Evolutionary conservation across 2,113 vertebrate genomes (phyloP), one percentile per base, ranked within the genome.

Genomic region (Laticauda laticaudata): DNA sequence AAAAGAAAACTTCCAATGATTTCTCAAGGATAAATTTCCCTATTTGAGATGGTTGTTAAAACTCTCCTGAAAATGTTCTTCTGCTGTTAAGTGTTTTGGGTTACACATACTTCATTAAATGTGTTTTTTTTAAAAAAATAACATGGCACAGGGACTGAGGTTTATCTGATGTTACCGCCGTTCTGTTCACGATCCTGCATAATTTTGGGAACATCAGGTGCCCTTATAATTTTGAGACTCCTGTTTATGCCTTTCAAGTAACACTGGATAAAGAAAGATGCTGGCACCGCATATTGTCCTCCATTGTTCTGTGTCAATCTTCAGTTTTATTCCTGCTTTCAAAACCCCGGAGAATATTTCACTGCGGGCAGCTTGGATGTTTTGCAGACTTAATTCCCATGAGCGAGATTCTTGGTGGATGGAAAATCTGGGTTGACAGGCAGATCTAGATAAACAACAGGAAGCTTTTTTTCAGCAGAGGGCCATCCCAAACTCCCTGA

Each of bases 311-410:
- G 39, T 92, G 8, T 54, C 91, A 0, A 59, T 94, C 23, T 93
- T 90, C 48, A 0, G 0, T 15, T 92, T 93, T 14, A 10, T 95
- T 69, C 57, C 29, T n/a, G 45, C 24, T 59, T 51, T 86, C 91
- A 87, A 11, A 10, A 26, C 94, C 93, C 26, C 94, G n/a, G 69
- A 18, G 64, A 26, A 11, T 87, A 48, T 90, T 96, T 96, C 29
- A 57, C 89, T 87, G 89, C 94, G 51, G 39, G 86, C 94, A 45
- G 23, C 91, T 95, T 26, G 89, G 43, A 26, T 0, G 0, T 93
- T 96, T 96, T 96, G 92, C 43, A 39, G 81, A 57, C 85, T 12
- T 64, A 57, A 59, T 97, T 95, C 93, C 11, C 75, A 86, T 7
- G 92, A 43, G 24, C 5, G 94, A 39, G 18, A 75, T 95, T 96